These are phyloP conservation scores for Molanna angustata DNA, from an alignment of 2,888 invertebrate species.

Conservation along the genomic window DNA sequence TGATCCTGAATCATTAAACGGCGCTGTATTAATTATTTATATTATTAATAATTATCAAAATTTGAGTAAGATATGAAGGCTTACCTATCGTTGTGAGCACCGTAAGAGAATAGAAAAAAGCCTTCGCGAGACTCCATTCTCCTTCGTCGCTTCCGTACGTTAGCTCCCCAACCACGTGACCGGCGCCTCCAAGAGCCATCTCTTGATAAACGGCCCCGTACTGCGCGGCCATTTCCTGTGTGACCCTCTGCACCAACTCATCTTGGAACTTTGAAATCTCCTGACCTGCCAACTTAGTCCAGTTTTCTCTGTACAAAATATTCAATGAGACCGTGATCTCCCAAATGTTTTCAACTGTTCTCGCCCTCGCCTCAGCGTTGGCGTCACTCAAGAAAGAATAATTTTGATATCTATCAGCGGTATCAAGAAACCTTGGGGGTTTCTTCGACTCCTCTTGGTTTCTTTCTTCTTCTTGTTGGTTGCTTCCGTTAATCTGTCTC, in stretches of 20 bases:
- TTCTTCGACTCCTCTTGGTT: conserved; percentile 7
- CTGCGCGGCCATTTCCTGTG: conserved; percentile 69
- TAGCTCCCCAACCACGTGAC: conserved; percentile 40
- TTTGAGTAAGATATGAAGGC: conserved; percentile 43
- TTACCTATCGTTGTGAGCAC: conserved; percentile 90
- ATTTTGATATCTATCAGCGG: conserved; percentile 25
- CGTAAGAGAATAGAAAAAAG: conserved; percentile 92
- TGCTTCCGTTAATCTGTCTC: conserved; percentile 38
- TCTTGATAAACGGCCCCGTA: conserved; percentile 44
- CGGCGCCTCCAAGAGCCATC: conserved; percentile 48
- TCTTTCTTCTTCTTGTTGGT: conserved; percentile 44
- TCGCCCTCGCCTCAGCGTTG: conserved; percentile 31
- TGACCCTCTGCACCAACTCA: conserved; percentile 74
- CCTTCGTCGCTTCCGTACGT: conserved; percentile 51
- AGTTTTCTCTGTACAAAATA: conserved; percentile 85
- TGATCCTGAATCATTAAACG: too few species aligned
- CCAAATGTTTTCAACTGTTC: conserved; percentile 86
- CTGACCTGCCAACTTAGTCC: conserved; percentile 78
- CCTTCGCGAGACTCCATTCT: conserved; percentile 86
- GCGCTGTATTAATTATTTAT: too few species aligned
- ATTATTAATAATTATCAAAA: too few species aligned
- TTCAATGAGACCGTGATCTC: conserved; percentile 84
- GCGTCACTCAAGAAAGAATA: conserved; percentile 30
- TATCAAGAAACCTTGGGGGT: conserved; percentile 14
- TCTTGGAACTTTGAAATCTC: conserved; percentile 81